Base-by-base conservation (phyloP, 2,888 invertebrate genomes). In the Plemyria rubiginata region DNA sequence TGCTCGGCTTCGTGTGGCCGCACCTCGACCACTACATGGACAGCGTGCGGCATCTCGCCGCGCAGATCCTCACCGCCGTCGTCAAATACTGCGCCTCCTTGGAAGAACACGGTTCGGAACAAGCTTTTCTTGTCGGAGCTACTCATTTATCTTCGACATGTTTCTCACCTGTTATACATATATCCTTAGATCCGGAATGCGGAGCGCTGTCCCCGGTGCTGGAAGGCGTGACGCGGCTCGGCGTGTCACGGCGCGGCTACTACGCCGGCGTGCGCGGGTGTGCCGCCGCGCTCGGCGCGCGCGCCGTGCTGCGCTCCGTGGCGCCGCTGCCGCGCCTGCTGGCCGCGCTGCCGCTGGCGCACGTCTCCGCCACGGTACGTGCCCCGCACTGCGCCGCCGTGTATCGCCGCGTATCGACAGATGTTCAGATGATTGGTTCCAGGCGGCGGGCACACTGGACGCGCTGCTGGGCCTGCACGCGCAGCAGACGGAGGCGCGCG, bases 21-120 rank as follows among this genome's bases (percentile, higher is more conserved):
- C 94, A 95, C 72, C 82, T 95, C 50, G 95, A 95, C 53, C 95
- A 95, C 82, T 92, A 93, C 73, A 92, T 95, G 79, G 96, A 96
- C 76, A 94, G 94, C 68, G 95, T 96, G 28, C 82, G 95, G 0
- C 94, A 95, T 74, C 83, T 95, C 54, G 85, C 94, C 0, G 93
- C 92, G 22, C 93, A 94, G 66, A 81, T 94, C 28, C 80, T 92
- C 41, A 74, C 67, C 0, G 70, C 75, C 29, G 70, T 88, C 2
- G 82, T 89, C 0, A 79, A 69, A 28, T 84, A 85, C 66, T 85
- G 85, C 57, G 75, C 78, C 0, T 67, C 56, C 0, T 59, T 85
- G 58, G 76, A 84, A 15, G 61, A 7, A 15, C 76, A 22, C 22
- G 22, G 22, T 22, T 22, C 22, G 22, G 22, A 22, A 22, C 22